A percentile compares a stretch with the other conserved stretches of the same genome.
These are phyloP conservation scores for Ursus arctos DNA, from an alignment of 2,113 vertebrate genomes.

Conservation along the genomic window DNA sequence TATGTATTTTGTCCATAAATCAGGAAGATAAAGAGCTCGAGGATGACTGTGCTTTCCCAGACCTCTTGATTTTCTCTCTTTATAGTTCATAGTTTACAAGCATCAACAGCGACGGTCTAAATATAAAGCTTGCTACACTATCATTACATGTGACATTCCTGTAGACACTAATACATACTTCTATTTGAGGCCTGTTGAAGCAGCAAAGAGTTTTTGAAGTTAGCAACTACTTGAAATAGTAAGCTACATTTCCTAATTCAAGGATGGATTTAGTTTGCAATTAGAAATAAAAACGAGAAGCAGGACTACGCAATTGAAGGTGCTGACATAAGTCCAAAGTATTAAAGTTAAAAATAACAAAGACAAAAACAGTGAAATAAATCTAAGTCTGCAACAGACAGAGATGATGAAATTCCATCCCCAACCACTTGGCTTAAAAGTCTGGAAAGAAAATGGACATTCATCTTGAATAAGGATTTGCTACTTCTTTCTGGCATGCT, in stretches of 20 bases:
- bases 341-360: constrained; percentile 5
- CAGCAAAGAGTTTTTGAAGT: not conserved
- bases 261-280: constrained; percentile 12
- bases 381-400: not conserved
- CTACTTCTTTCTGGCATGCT: not conserved
- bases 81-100: not conserved
- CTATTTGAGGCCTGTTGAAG: not conserved
- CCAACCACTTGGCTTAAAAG: constrained; percentile 33
- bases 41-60: not conserved
- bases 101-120: not conserved
- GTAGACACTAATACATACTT: not conserved
- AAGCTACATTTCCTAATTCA: constrained; percentile 62
- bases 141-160: not conserved
- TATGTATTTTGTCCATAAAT: not conserved
- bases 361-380: not conserved
- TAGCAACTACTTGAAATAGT: constrained; percentile 32
- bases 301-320: not conserved
- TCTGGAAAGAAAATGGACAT: constrained; percentile 35
- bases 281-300: constrained; percentile 19
- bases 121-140: not conserved
- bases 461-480: constrained; percentile 1
- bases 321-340: not conserved
- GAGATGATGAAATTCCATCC: constrained; percentile 45
- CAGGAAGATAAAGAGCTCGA: not conserved
- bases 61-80: not conserved